Evolutionary conservation across 2,888 invertebrate species (phyloP).

Genomic region (Limnephilus marmoratus): DNA sequence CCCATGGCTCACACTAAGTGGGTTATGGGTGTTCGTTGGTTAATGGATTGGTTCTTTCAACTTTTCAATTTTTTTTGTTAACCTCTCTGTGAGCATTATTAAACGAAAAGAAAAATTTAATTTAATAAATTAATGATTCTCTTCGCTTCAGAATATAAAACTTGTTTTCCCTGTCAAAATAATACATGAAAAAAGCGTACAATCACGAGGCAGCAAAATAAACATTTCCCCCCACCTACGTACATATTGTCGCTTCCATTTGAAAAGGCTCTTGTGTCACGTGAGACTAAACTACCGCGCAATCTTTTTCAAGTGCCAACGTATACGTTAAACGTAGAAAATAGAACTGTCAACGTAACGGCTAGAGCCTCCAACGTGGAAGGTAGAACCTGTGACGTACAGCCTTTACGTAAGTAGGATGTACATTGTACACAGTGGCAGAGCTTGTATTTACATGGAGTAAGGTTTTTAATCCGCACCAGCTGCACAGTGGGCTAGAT

Average conservation of each 20-base stretch:
- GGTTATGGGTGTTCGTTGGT: too few species aligned
- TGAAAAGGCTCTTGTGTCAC: constrained; percentile 26
- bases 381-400: background rate
- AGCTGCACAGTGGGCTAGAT: background rate
- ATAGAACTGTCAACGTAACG: background rate
- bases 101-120: too few species aligned
- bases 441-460: constrained; percentile 19
- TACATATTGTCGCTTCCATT: constrained; percentile 12
- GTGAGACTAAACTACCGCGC: constrained; percentile 25
- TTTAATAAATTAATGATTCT: background rate
- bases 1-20: too few species aligned
- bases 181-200: background rate
- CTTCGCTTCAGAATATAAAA: background rate
- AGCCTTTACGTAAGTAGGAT: background rate
- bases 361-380: background rate
- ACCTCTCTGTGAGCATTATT: too few species aligned
- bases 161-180: background rate
- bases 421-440: background rate
- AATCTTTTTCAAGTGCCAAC: constrained; percentile 34
- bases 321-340: constrained; percentile 24
- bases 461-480: constrained; percentile 6
- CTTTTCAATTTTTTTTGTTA: too few species aligned
- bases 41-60: too few species aligned
- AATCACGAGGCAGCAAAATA: background rate
- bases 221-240: background rate